Evolutionary conservation across 2,888 invertebrate species (phyloP), one percentile per base, ranked within the genome.

Genomic region (Brachynemurus nebulosus): DNA sequence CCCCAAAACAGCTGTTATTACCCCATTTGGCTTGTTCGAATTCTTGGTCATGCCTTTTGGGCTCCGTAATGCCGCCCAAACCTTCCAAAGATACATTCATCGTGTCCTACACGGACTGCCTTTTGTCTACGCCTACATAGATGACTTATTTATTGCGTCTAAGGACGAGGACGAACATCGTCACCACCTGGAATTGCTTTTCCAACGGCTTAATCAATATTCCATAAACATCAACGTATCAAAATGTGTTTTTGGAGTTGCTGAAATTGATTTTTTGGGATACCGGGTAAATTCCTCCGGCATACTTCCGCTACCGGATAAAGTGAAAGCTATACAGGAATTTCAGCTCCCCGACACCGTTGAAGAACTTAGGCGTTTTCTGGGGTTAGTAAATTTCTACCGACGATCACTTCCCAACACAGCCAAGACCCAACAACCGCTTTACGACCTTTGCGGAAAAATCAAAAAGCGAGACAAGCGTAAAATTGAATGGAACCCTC

Each of bases 1-100:
- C 4, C 52, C 46, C 1, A 63, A 66, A 47, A 63, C 63, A 0
- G 62, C 59, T 0, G 53, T 58, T 3, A 56, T 50, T 1, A 59
- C 59, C 3, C 53, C 55, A n/a, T n/a, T n/a, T n/a, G n/a, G n/a
- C n/a, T n/a, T n/a, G n/a, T n/a, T n/a, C n/a, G n/a, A n/a, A n/a
- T n/a, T n/a, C n/a, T n/a, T n/a, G n/a, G n/a, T n/a, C n/a, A 55
- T 59, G 58, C 48, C 52, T 7, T 57, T 55, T 21, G 56, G 55
- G 2, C 50, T 59, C 0, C 30, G 53, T 1, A 59, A 59, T 25
- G 55, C 57, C 0, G 53, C 50, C 2, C 52, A 52, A 23, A 52
- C 52, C 2, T 56, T 55, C 42, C 53, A 55, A 12, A 8, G 35
- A 11, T 12, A 11, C 12, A 35, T 35, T 8, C 9, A 35, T 12